Evolutionary conservation across 2,113 vertebrate species (phyloP).

Genomic region (Alethe castanea): DNA sequence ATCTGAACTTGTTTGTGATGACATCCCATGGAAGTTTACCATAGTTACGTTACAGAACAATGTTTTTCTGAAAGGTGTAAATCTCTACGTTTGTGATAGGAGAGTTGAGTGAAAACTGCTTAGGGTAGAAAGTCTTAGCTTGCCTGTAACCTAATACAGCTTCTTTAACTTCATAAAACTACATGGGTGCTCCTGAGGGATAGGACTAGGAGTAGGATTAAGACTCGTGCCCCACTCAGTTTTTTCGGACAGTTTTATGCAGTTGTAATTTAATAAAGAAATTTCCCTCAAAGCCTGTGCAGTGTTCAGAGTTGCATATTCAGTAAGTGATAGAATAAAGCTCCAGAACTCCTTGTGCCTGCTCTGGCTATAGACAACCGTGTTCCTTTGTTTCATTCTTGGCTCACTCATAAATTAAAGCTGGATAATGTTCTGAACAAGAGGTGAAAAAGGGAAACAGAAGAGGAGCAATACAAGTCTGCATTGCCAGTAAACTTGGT

Average conservation of each 20-base stretch:
- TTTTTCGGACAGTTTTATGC: not conserved
- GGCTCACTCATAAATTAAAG: not conserved
- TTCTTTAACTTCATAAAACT: not conserved
- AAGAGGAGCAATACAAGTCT: not conserved
- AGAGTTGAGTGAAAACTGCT: not conserved
- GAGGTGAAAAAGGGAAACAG: not conserved
- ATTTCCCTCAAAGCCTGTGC: not conserved
- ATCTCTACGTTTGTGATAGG: not conserved
- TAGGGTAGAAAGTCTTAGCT: not conserved
- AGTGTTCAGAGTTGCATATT: not conserved
- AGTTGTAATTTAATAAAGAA: not conserved
- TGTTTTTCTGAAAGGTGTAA: not conserved
- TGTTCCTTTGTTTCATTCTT: not conserved
- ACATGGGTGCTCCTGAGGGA: not conserved
- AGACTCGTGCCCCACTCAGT: not conserved
- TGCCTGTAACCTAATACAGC: not conserved
- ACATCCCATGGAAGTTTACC: not conserved
- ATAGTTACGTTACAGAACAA: fast-evolving
- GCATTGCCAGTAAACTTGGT: not conserved
- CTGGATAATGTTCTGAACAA: not conserved
- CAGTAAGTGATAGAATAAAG: not conserved
- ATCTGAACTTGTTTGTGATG: not conserved
- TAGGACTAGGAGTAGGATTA: not conserved
- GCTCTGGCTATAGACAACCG: not conserved
- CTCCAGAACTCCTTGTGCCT: not conserved